A percentile compares a stretch with the other conserved stretches of the same genome.
These are phyloP conservation scores for Idaea biselata DNA, from an alignment of 2,888 invertebrate genomes.

Conservation along the genomic window DNA sequence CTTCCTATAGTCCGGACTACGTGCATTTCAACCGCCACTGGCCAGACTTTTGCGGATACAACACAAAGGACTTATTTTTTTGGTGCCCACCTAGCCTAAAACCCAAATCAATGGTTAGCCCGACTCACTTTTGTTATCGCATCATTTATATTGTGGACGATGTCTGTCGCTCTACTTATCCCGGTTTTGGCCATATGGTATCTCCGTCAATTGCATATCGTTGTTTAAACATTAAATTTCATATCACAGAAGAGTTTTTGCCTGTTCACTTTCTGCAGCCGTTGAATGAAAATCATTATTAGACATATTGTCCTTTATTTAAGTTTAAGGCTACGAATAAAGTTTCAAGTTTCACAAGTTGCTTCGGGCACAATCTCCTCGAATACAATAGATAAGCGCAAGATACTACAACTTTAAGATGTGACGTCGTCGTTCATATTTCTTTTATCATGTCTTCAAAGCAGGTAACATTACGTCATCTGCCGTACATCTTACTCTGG, in stretches of 20 bases:
- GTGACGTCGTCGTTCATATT: constrained; percentile 43
- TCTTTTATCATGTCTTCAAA: constrained; percentile 48
- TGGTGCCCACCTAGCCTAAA: constrained; percentile 64
- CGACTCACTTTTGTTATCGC: constrained; percentile 75
- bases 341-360: constrained; percentile 17
- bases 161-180: constrained; percentile 42
- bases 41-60: constrained; percentile 64
- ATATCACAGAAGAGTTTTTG: constrained; percentile 20
- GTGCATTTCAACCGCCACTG: constrained; percentile 56
- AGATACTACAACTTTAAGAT: constrained; percentile 45
- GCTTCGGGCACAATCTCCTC: constrained; percentile 37
- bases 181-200: constrained; percentile 46
- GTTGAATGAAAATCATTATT: not conserved
- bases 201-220: constrained; percentile 42
- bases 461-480: constrained; percentile 64
- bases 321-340: not conserved
- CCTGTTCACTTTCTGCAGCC: not conserved
- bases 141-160: constrained; percentile 62
- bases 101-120: constrained; percentile 77
- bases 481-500: constrained; percentile 55
- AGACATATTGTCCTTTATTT: not conserved
- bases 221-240: constrained; percentile 54
- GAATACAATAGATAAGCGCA: constrained; percentile 47
- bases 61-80: constrained; percentile 62
- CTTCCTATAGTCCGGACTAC: constrained; percentile 47